A percentile compares a stretch with the other conserved stretches of the same genome.
Conservation (phyloP, 2,888 invertebrate species). For the Megamerina dolium region DNA sequence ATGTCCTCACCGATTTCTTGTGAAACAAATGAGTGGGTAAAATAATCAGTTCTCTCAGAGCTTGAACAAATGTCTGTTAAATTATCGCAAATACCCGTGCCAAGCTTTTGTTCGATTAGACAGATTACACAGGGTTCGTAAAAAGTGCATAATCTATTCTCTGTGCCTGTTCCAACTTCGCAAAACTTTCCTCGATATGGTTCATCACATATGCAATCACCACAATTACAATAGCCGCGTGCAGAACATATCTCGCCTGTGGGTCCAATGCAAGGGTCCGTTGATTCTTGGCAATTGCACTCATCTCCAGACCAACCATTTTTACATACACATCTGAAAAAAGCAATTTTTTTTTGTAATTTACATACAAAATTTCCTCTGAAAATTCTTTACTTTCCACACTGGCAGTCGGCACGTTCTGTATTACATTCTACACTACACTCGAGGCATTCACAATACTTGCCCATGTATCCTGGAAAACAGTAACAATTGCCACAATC, state of each 20-base stretch:
- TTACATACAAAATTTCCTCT: no score
- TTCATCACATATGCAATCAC: conserved; percentile 46
- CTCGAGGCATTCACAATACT: conserved; percentile 58
- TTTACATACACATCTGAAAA: conserved; percentile 65
- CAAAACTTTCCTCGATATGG: conserved; percentile 40
- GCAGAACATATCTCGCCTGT: conserved; percentile 61
- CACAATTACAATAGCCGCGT: conserved; percentile 72
- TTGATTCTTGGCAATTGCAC: conserved; percentile 55
- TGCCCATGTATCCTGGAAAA: conserved; percentile 55
- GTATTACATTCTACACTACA: conserved; percentile 58
- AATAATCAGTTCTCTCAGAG: conserved; percentile 27
- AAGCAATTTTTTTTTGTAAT: no score
- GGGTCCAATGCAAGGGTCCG: conserved; percentile 53
- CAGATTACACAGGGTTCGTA: conserved; percentile 45
- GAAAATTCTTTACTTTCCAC: no score
- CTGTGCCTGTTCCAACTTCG: conserved; percentile 36
- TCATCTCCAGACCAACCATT: conserved; percentile 53
- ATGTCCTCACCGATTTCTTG: conserved; percentile 27
- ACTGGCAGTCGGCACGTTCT: conserved; percentile 66
- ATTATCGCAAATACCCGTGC: conserved; percentile 31
- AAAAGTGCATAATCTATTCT: conserved; percentile 43
- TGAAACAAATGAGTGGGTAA: conserved; percentile 33
- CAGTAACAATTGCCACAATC: conserved; percentile 71
- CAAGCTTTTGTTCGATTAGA: conserved; percentile 35
- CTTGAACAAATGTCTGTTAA: conserved; percentile 34